Conservation (phyloP, 2,888 invertebrate species). For the Seira ritae region DNA sequence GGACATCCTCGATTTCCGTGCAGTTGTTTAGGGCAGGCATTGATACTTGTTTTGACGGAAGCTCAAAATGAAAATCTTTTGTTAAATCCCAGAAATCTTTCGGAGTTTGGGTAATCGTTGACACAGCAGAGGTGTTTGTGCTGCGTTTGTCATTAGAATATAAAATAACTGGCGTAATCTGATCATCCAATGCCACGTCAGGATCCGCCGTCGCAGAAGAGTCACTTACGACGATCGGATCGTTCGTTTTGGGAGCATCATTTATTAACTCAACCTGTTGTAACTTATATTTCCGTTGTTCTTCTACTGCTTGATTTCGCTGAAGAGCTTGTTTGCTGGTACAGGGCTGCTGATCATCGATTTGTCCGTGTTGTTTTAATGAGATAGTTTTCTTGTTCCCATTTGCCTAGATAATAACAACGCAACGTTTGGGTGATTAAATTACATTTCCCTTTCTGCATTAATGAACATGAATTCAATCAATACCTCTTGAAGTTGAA, state of each 20-base stretch:
- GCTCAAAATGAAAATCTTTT: neutral
- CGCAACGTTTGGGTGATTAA: neutral
- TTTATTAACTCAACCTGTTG: neutral
- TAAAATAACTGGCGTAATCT: slow-evolving; percentile 31
- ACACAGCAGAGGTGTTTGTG: neutral
- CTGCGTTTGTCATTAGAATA: neutral
- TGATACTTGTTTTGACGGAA: slow-evolving; percentile 2
- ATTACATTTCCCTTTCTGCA: neutral
- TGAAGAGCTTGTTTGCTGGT: slow-evolving; percentile 61
- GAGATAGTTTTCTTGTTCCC: neutral
- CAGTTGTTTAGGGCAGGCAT: slow-evolving; percentile 34
- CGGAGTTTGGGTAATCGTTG: neutral
- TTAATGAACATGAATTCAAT: neutral
- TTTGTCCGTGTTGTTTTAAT: neutral
- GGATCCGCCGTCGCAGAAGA: neutral
- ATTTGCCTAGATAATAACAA: slow-evolving; percentile 31
- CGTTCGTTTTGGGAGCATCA: neutral
- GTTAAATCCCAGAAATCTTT: slow-evolving; percentile 30
- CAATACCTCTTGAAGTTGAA: slow-evolving; percentile 66
- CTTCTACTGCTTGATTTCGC: slow-evolving; percentile 32
- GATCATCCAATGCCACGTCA: neutral
- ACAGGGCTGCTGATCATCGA: slow-evolving; percentile 62
- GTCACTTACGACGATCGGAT: neutral
- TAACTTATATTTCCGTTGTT: slow-evolving; percentile 20
- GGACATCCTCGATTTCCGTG: slow-evolving; percentile 32